Evolutionary conservation across 2,113 vertebrate species (phyloP), one percentile per base, ranked within the genome.

Genomic region (Zapus hudsonius): DNA sequence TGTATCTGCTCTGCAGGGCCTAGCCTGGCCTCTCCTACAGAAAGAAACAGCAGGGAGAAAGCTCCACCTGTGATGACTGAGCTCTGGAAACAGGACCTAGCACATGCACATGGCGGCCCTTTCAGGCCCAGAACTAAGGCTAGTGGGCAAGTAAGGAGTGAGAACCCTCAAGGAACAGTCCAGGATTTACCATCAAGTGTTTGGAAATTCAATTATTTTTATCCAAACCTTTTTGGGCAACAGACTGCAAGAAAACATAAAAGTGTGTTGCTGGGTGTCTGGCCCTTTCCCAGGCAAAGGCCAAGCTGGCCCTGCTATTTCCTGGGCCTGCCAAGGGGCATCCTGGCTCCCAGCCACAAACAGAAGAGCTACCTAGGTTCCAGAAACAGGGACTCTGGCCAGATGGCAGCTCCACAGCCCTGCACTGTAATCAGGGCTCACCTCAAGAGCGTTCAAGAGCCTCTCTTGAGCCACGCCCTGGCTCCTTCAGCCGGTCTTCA

Each of bases 141-240:
- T 92, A 38, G 74, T 90, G 70, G 78, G 85, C 94, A 12, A 67
- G 89, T 75, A 42, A 29, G 29, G 73, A 79, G 93, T 69, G 87
- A 94, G 95, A 92, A 87, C 67, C 3, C 83, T 73, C 73, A 88
- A 87, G 38, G 74, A 97, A 94, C 95, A 96, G 94, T 96, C 96
- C 59, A 94, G 91, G 40, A 97, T 96, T 96, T 97, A 95, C 75
- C 73, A 97, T 73, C 93, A 94, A 96, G 87, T 87, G 87, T 91
- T 78, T 20, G 9, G 95, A 97, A 98, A 96, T 93, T 93, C 86
- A 96, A 95, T 96, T 95, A 95, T 90, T 97, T 95, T 92, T 82
- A 84, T 78, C 82, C 90, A 97, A 95, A 92, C 79, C 82, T 42
- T 97, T 94, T 52, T 79, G 75, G 94, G 64, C 75, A 93, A 78